Base-by-base conservation (phyloP, 2,888 invertebrate species). In the Cinara cedri region DNA sequence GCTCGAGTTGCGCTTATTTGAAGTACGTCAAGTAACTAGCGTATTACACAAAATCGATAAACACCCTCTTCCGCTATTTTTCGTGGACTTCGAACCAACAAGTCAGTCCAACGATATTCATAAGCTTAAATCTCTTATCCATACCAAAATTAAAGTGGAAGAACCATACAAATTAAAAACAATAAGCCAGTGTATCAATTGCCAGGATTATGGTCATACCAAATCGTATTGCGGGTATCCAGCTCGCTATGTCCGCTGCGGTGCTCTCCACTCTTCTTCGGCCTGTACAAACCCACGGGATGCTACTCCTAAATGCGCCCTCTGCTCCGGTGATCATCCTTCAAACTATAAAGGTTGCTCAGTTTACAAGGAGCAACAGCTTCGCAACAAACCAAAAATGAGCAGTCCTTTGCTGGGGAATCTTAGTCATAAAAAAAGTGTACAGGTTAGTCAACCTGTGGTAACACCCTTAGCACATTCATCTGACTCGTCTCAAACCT, bases 401-500 rank as follows among this genome's bases (percentile, higher is more conserved):
- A 62, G 11, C n/a, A 62, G 34, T 62, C n/a, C 21, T 19, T 34
- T 70, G 42, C 54, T 34, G 26, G 70, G 54, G 19, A 54, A 70
- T 70, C 8, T 16, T 26, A 70, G 70, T 70, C 70, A 34, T 70
- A 70, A 70, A 16, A 54, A 70, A n/a, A 54, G 26, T 70, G 70
- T 70, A 68, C 51, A 68, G 51, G 51, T 51, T 26, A 68, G 49
- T 51, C 51, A 68, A 1, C 68, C 68, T 51, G 70, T 71, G 71
- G 55, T 21, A 71, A 71, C 9, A n/a, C 44, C 71, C 13, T 4
- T 11, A 42, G 21, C 54, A 13, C 71, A 71, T 4, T 14, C 21
- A 34, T 16, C 71, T 42, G 21, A 55, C 1, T 55, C 71, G 11
- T 42, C 9, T 42, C 55, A 55, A 55, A 71, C 71, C 19, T 71